phyloP scores from a whole-genome alignment of 2,888 invertebrate species.

The Steinernema hermaphroditum region DNA sequence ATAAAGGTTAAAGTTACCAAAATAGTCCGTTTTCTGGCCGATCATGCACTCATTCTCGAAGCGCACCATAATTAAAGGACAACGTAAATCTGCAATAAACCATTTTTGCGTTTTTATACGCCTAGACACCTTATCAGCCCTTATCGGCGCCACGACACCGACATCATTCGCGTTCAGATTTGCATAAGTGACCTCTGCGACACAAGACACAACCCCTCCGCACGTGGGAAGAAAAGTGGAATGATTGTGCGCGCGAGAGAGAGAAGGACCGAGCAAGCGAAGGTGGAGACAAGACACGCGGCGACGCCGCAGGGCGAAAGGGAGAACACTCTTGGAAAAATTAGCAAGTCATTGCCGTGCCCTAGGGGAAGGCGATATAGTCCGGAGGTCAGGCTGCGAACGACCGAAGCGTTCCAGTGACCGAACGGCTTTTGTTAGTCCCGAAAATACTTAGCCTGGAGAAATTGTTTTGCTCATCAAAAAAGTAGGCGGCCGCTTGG shows the following conservation, averaged over 20 bases:
- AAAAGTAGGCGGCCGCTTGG: conserved; percentile 6
- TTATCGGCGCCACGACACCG: background rate
- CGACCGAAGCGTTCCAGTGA: too few species aligned
- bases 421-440: background rate
- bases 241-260: conserved; percentile 10
- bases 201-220: conserved; percentile 6
- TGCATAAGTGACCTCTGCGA: conserved; percentile 26
- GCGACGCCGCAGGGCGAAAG: conserved; percentile 9
- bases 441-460: background rate
- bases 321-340: background rate
- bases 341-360: background rate
- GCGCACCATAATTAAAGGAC: background rate
- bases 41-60: background rate
- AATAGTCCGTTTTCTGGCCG: background rate
- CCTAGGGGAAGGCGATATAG: background rate
- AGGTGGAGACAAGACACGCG: conserved; percentile 3
- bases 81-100: background rate
- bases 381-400: background rate
- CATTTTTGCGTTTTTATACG: background rate
- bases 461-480: background rate
- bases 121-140: background rate
- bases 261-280: conserved; percentile 10
- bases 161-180: conserved; percentile 12
- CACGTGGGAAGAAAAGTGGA: conserved; percentile 24
- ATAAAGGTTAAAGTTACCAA: background rate